Evolutionary conservation across 2,888 invertebrate genomes (phyloP), one percentile per base, ranked within the genome.

Genomic region (Hirtodrosophila histrioides): DNA sequence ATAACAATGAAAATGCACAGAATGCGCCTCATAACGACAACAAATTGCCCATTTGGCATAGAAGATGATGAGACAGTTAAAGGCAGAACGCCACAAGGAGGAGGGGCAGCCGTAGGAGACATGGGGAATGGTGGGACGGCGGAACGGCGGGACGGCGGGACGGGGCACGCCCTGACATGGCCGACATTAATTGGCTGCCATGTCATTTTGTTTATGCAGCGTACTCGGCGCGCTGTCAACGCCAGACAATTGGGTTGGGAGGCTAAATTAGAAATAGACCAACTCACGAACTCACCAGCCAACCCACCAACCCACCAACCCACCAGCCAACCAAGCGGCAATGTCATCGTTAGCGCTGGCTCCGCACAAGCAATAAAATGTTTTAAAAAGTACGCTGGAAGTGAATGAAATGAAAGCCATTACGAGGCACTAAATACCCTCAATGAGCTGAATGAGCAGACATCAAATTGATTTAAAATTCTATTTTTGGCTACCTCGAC

Each of bases 1-100:
- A 82, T 86, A 86, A 84, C 82, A 82, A 82, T 86, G 82, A 84
- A 86, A 82, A 78, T 82, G 81, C 75, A 86, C 78, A 77, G 80
- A 82, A 83, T 83, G 86, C 81, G 81, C 75, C 84, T 84, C 66
- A 84, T 76, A 81, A 83, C 86, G 86, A 86, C 83, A 86, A 82
- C 86, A 82, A 82, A 82, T 82, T 82, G 81, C 78, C 81, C 86
- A 82, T 82, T 82, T 86, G 86, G 83, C 77, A 86, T 79, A 76
- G 83, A 72, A 76, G 80, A 73, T 77, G 77, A 72, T 76, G 83
- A 85, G 76, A 65, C 72, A 73, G 72, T 75, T 75, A 53, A 63
- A 39, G 44, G 33, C 49, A 33, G 33, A 10, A 27, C 29, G 10
- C 10, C 33, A 61, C 33, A 27, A 24, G 35, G 31, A 10, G 17